Base-by-base conservation (phyloP, 2,113 vertebrate species). In the Galbula dea region DNA sequence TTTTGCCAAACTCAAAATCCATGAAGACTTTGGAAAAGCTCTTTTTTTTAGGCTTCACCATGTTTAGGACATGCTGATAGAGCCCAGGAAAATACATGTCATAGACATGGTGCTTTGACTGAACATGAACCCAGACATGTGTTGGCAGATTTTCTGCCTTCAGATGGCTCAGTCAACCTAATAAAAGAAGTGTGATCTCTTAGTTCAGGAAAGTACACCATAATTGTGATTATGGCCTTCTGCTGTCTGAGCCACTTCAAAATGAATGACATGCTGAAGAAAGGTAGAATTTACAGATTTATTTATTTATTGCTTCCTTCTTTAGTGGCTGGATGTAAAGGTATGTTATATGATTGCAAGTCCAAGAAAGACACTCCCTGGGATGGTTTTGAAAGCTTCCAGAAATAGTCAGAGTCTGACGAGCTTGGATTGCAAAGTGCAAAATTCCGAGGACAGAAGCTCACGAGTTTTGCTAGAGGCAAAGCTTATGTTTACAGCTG, bases 401-500 rank as follows among this genome's bases (percentile, higher is more conserved):
- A 86, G 61, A 83, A 93, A 83, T n/a, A 88, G 83, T 88, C 55
- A 63, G 48, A 79, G 20, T 18, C 66, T 46, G 51, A 58, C 0
- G 8, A 88, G 57, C 85, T 95, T 93, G 90, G 86, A 92, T 48
- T n/a, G 12, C 62, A 67, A 93, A 94, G 75, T 83, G 41, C 34
- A 93, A 88, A 94, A 94, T 93, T 93, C 94, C 74, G 83, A 72
- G 61, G 39, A n/a, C 59, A 67, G 68, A 39, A 83, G 48, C n/a
- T 66, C 49, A 58, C 43, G 54, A 36, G 57, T 91, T 58, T 41
- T 71, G 48, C 45, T 34, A 62, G 74, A 94, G 55, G 63, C 62
- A 84, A 58, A 77, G 8, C 27, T 93, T n/a, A 10, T 2, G 4
- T 73, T 93, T 78, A 54, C 81, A 74, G 82, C 45, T 83, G 48